Base-by-base conservation (phyloP, 1,140 invertebrate species). In the Ostrea denselamellosa region DNA sequence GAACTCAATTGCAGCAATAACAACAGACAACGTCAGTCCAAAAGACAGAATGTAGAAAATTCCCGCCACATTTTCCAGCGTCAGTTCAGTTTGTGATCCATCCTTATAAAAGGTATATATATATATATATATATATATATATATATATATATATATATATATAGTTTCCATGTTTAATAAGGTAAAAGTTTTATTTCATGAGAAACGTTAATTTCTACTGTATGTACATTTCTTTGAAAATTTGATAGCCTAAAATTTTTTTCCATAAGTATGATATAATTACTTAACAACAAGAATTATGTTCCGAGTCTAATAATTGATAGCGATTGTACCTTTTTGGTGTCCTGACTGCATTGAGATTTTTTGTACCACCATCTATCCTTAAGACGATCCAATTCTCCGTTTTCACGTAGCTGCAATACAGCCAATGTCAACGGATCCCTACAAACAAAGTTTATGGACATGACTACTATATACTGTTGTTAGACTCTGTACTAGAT, bases 311-410 rank as follows among this genome's bases (percentile, higher is more conserved):
- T 44, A 44, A 44, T 44, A 5, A 44, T 44, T 5, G 5, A 1
- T 2, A 44, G 34, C 5, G 34, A 44, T 44, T 5, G 5, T 44
- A 44, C 92, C 89, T 93, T 92, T 81, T 88, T 86, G 85, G 90
- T 89, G 44, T 83, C 83, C 56, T 90, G 89, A 25, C 91, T 91
- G 90, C 97, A 98, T 94, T 98, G 97, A 17, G 97, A 98, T 0
- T 97, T 97, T 92, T 98, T 98, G 94, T 99, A 98, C 98, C 98
- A 99, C 98, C 98, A 99, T 94, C 98, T 98, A 94, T 99, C 98
- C 94, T 99, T 98, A 96, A 99, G 94, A 94, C 98, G 98, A 62
- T 97, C 96, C 91, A 99, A 95, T 90, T 98, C 97, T 7, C 98
- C 98, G 91, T 97, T 97, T 94, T 99, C 98, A 94, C 98, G 98